A percentile compares a stretch with the other conserved stretches of the same genome.
phyloP scores from a whole-genome alignment of 2,797 vertebrate species.

The Galago senegalensis region DNA sequence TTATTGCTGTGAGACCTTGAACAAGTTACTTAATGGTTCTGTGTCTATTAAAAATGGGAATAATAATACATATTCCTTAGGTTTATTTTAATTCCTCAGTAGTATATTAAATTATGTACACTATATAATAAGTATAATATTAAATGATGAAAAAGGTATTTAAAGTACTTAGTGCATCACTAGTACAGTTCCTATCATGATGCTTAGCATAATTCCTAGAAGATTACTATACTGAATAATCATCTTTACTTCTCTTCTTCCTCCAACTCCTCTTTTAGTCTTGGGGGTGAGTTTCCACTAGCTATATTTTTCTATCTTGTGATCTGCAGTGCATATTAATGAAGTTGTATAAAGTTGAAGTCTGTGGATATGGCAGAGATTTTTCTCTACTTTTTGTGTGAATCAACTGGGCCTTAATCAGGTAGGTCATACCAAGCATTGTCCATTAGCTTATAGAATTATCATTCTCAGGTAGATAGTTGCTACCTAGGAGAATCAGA shows the following conservation, averaged over 20 bases:
- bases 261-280: not conserved
- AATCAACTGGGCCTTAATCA: constrained; percentile 3
- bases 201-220: not conserved
- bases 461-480: not conserved
- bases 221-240: constrained; percentile 18
- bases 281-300: not conserved
- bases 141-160: constrained; percentile 28
- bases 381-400: constrained; percentile 10
- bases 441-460: not conserved
- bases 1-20: constrained; percentile 27
- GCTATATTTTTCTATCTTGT: not conserved
- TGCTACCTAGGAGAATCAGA: constrained; percentile 11
- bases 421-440: not conserved
- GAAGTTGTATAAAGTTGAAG: not conserved
- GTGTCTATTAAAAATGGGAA: constrained; percentile 8
- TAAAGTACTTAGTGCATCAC: constrained; percentile 43
- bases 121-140: not conserved
- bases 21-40: not conserved
- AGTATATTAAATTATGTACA: not conserved
- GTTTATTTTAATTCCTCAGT: constrained; percentile 50
- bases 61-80: not conserved
- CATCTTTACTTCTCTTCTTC: constrained; percentile 31
- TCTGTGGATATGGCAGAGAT: not conserved
- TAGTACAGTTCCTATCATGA: constrained; percentile 30
- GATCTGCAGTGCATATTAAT: not conserved